These are phyloP conservation scores for Chloroceryle inda DNA, from an alignment of 2,797 vertebrate genomes.

Conservation along the genomic window DNA sequence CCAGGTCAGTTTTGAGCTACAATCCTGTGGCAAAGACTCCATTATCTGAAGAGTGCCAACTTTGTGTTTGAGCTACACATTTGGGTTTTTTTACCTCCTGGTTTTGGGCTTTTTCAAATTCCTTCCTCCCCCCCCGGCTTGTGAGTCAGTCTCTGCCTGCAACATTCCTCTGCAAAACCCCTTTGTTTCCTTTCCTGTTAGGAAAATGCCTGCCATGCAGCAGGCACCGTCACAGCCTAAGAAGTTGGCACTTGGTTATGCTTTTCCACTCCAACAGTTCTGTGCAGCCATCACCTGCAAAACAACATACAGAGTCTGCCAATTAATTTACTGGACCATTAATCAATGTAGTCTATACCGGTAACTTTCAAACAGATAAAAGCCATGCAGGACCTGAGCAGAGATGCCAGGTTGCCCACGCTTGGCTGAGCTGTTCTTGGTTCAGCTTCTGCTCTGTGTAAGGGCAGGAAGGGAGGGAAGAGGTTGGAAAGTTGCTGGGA, in stretches of 20 bases:
- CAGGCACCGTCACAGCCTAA: neutral
- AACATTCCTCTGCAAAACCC: neutral
- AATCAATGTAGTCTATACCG: neutral
- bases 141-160: neutral
- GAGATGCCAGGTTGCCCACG: neutral
- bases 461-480: neutral
- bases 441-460: neutral
- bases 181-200: conserved; percentile 46
- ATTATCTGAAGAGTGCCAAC: neutral
- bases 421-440: neutral
- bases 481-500: neutral
- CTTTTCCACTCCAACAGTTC: conserved; percentile 34
- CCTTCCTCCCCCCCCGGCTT: neutral
- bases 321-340: conserved; percentile 41
- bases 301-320: neutral
- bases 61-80: neutral
- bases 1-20: neutral
- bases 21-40: neutral
- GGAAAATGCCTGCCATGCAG: neutral
- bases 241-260: neutral
- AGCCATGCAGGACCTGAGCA: neutral
- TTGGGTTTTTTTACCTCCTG: rapidly evolving
- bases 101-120: neutral
- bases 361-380: conserved; percentile 36
- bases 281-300: conserved; percentile 9